Evolutionary conservation across 2,113 vertebrate genomes (phyloP), one percentile per base, ranked within the genome.

Genomic region (Phalacrocorax carbo): DNA sequence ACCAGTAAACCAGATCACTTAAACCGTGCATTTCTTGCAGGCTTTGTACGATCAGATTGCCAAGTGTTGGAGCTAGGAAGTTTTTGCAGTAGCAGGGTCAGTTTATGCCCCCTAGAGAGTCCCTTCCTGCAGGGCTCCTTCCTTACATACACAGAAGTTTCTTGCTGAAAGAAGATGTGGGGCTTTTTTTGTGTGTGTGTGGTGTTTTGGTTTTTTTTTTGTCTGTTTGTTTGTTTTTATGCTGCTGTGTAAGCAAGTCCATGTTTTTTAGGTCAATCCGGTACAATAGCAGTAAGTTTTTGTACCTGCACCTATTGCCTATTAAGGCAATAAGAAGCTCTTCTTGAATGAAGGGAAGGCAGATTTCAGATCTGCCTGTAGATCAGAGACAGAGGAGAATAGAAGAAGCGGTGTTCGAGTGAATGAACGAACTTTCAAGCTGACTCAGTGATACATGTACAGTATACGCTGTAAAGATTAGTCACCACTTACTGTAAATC

Each of bases 401-500:
- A 97, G 97, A 97, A 97, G 92, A 79, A 82, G 83, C 10, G 3
- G 75, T 81, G 96, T 95, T 98, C 21, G 85, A 97, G 95, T 98
- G 97, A 98, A 98, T 98, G 97, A 98, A 98, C 72, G 60, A 75
- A 96, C 86, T 97, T 94, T 97, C 97, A 9, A 26, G 94, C 93
- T 97, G 94, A 96, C 94, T 96, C 95, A 97, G 94, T 95, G 90
- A 79, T 96, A 36, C n/a, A 81, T n/a, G 27, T 72, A 95, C 84
- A 92, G 70, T 64, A 18, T 94, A 90, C 38, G 34, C 96, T 95
- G 86, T 89, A 62, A 70, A 86, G 86, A 97, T 98, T 98, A 98
- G 97, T 98, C 98, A 98, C 97, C 96, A 3, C 80, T 98, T 98
- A 98, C 98, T 80, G 98, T 98, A 98, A 98, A 92, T 95, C 94